A percentile compares a stretch with the other conserved stretches of the same genome.
These are phyloP conservation scores for Drosophila nigritarsus DNA, from an alignment of 2,888 invertebrate species.

Conservation along the genomic window DNA sequence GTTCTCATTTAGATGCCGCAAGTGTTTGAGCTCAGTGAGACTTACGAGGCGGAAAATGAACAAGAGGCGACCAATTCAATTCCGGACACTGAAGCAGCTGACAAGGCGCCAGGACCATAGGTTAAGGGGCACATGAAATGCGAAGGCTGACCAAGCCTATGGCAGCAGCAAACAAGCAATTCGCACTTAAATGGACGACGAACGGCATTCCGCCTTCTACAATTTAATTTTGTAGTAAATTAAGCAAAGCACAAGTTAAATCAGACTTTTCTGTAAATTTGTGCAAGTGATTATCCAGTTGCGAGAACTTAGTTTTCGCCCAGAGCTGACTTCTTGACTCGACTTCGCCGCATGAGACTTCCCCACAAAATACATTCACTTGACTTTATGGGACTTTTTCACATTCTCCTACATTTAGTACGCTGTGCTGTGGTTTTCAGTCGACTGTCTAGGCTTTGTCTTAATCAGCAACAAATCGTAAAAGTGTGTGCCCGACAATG, in stretches of 20 bases:
- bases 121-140: constrained; percentile 16
- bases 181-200: constrained; percentile 55
- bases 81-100: constrained; percentile 41
- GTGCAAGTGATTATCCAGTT: constrained; percentile 53
- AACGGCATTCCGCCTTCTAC: constrained; percentile 61
- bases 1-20: constrained; percentile 74
- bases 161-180: constrained; percentile 55
- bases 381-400: constrained; percentile 21
- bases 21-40: constrained; percentile 64
- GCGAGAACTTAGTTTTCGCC: constrained; percentile 10
- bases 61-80: constrained; percentile 55
- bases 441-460: constrained; percentile 37
- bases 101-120: constrained; percentile 25
- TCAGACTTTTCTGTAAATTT: constrained; percentile 61
- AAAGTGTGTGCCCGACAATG: constrained; percentile 22
- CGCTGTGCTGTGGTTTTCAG: neutral
- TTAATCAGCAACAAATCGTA: constrained; percentile 57
- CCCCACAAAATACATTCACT: constrained; percentile 41
- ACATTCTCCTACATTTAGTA: constrained; percentile 3
- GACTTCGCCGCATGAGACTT: neutral
- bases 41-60: constrained; percentile 74
- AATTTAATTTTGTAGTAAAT: constrained; percentile 75
- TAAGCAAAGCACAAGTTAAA: constrained; percentile 67
- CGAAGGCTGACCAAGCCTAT: constrained; percentile 39
- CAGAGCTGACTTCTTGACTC: constrained; percentile 11